Evolutionary conservation across 2,113 vertebrate genomes (phyloP).

Genomic region (Neofelis nebulosa): DNA sequence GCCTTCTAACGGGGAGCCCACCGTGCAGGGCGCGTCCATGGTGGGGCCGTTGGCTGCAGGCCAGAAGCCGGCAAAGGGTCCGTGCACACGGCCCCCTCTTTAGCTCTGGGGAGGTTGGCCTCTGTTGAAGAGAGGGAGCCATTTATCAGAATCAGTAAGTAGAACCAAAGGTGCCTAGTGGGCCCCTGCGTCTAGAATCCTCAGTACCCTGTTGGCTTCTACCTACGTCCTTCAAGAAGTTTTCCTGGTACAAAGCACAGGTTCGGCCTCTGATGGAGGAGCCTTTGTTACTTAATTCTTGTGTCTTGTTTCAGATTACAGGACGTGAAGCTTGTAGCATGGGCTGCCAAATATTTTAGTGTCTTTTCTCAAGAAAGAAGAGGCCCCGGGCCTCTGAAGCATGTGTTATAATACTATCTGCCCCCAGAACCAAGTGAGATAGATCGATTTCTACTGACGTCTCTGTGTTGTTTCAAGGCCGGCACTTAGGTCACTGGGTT

Average conservation of each 20-base stretch:
- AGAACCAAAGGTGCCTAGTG: neutral
- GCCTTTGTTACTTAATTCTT: slow-evolving; percentile 12
- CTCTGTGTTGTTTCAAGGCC: slow-evolving; percentile 43
- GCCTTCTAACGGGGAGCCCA: neutral
- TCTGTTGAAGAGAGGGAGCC: neutral
- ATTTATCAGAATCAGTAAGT: neutral
- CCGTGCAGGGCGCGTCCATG: accelerated
- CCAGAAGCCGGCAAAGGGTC: neutral
- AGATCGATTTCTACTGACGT: slow-evolving; percentile 30
- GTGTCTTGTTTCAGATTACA: slow-evolving; percentile 60
- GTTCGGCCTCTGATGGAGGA: neutral
- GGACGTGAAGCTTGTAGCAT: slow-evolving; percentile 1
- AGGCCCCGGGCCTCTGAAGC: neutral
- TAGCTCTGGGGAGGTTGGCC: neutral
- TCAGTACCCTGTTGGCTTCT: neutral
- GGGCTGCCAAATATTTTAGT: slow-evolving; percentile 32
- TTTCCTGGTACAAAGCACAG: neutral
- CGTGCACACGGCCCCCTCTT: neutral
- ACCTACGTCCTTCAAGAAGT: neutral
- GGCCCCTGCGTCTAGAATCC: neutral
- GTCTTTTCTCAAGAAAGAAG: slow-evolving; percentile 47
- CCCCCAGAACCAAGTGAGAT: neutral
- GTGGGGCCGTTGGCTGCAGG: too few species aligned
- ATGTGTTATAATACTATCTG: neutral
- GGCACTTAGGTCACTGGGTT: slow-evolving; percentile 38